A percentile compares a stretch with the other conserved stretches of the same genome.
phyloP scores from a whole-genome alignment of 1,140 invertebrate species.

The Drosophila sulfurigaster region DNA sequence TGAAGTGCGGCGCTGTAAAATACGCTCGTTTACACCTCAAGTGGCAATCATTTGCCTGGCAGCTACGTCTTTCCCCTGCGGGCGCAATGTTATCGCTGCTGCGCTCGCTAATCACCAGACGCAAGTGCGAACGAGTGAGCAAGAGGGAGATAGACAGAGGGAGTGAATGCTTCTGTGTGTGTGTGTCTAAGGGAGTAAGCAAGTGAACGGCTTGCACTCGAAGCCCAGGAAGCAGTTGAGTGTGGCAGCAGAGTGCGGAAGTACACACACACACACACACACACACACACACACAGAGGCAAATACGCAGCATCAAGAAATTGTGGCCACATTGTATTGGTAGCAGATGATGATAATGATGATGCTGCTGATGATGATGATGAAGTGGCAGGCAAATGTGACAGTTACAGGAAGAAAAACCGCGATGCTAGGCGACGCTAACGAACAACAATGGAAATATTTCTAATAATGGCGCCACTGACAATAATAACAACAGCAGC shows the following conservation, averaged over 20 bases:
- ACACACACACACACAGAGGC: not conserved
- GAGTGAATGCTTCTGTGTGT: too few species aligned
- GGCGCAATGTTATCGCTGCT: slow-evolving; percentile 57
- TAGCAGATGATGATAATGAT: slow-evolving; percentile 44
- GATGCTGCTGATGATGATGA: slow-evolving; percentile 61
- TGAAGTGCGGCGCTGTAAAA: slow-evolving; percentile 69
- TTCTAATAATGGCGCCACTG: slow-evolving; percentile 54
- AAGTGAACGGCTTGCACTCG: slow-evolving; percentile 34
- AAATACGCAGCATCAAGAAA: slow-evolving; percentile 21
- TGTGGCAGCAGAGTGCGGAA: not conserved
- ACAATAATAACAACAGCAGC: slow-evolving; percentile 44
- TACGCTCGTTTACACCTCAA: slow-evolving; percentile 82
- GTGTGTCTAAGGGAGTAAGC: too few species aligned
- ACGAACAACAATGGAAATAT: slow-evolving; percentile 58
- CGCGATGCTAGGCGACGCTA: slow-evolving; percentile 49
- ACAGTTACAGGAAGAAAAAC: slow-evolving; percentile 70
- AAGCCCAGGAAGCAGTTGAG: slow-evolving; percentile 39
- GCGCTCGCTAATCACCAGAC: slow-evolving; percentile 66
- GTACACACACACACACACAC: slow-evolving; percentile 12
- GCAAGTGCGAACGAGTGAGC: slow-evolving; percentile 24
- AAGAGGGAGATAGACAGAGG: too few species aligned
- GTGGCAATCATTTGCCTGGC: slow-evolving; percentile 74
- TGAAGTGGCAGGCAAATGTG: slow-evolving; percentile 73
- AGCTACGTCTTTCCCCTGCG: not conserved
- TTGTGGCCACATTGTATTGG: slow-evolving; percentile 50